Base-by-base conservation (phyloP, 2,888 invertebrate species). In the Ochropacha duplaris region DNA sequence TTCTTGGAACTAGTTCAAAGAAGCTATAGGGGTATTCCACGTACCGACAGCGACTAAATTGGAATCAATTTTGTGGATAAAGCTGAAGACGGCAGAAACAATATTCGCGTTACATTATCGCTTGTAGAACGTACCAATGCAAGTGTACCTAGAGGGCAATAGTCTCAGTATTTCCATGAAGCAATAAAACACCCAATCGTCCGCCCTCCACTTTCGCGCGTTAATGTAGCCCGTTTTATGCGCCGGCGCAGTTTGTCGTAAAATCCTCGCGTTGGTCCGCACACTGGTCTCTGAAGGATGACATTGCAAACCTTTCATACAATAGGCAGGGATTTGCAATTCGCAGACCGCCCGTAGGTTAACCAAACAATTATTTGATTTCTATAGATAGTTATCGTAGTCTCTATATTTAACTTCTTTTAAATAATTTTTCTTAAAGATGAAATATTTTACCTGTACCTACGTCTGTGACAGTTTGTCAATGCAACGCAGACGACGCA, bases 161-260 rank as follows among this genome's bases (percentile, higher is more conserved):
- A 74, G 67, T 74, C 67, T 67, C 70, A 62, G 62, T 62, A 63
- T 74, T 87, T 84, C 84, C 76, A 62, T 66, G 79, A 80, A 85
- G 79, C 71, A 57, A 83, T 87, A 85, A 86, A 87, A 77, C 70
- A 67, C 66, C 71, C 67, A 72, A 76, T 79, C 39, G 39, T 16
- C 71, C 68, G 71, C 66, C 72, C 66, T 67, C 72, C 66, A 79
- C 72, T 83, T 80, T 81, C 77, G 66, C 71, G 71, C 66, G 71
- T 74, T 82, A 82, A 81, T 79, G 71, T 60, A 62, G 63, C 60
- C 60, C 60, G 71, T 78, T 85, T 84, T 84, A 87, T 87, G 88
- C 82, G 79, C 71, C 56, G 59, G 67, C 78, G 80, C 79, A 81
- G 60, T 71, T 66, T 61, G 68, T 83, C 83, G 81, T 86, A 82